A percentile compares a stretch with the other conserved stretches of the same genome.
phyloP scores from a whole-genome alignment of 37 sponge, comb jelly and placozoan species.

The Mnemiopsis leidyi region DNA sequence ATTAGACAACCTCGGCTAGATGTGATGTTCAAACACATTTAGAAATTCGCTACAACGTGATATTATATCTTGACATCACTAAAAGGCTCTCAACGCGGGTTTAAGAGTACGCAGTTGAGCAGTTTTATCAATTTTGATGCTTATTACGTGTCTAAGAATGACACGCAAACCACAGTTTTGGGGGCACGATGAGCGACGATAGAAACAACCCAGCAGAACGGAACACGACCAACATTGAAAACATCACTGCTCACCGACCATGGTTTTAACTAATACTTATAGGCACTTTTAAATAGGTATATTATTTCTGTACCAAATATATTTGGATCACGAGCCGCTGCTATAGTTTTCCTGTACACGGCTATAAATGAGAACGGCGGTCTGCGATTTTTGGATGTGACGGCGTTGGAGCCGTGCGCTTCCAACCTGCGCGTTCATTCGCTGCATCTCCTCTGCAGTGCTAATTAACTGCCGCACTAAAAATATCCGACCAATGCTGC shows the following conservation, averaged over 20 bases:
- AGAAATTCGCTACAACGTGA: too few relatives aligned
- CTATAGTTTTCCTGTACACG: neutral
- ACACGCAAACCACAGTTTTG: too few relatives aligned
- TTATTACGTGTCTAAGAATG: too few relatives aligned
- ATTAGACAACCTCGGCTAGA: too few relatives aligned
- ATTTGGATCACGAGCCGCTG: neutral
- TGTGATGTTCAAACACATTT: too few relatives aligned
- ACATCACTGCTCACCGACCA: neutral
- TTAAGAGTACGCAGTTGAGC: too few relatives aligned
- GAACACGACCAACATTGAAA: neutral
- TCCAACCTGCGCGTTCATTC: neutral
- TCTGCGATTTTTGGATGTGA: neutral
- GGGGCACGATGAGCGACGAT: too few relatives aligned
- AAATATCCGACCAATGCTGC: neutral
- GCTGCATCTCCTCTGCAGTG: neutral
- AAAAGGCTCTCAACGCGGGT: too few relatives aligned
- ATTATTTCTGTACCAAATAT: neutral
- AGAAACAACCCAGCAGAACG: too few relatives aligned
- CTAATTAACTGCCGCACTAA: neutral
- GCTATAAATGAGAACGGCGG: neutral
- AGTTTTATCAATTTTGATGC: too few relatives aligned
- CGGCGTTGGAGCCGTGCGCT: neutral
- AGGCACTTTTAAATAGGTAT: neutral
- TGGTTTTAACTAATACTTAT: neutral
- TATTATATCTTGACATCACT: too few relatives aligned